Base-by-base conservation (phyloP, 2,797 vertebrate genomes). In the Halcyon smyrnensis region DNA sequence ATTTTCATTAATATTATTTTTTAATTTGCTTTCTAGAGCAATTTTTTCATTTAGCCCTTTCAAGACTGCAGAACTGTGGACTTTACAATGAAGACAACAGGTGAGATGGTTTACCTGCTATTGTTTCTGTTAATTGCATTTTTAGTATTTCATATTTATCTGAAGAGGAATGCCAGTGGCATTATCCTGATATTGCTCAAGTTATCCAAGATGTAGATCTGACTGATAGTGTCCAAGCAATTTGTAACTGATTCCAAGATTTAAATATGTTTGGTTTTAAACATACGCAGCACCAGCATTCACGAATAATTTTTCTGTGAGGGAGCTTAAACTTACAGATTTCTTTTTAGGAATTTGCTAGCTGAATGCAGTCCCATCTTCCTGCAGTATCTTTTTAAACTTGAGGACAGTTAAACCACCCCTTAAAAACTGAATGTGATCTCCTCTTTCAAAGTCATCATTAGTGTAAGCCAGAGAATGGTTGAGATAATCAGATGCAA, bases 11-110 rank as follows among this genome's bases (percentile, higher is more conserved):
- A 86, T 73, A 28, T 46, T 74, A 12, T 39, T 13, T 80, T 88
- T 50, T 4, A 56, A 4, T 96, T 97, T 97, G 16, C 94, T 91
- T 97, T 97, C 86, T 82, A 98, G 98, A 93, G 64, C 92, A 92
- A 6, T 96, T 96, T 95, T 98, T 98, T 95, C 96, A 48, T 80
- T 50, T 95, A 78, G 98, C 97, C 51, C 98, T 98, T 90, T 98
- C 97, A 90, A 98, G 95, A 82, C 84, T 98, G 69, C 93, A 97
- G 82, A 98, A 94, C 54, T 98, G 98, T 95, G 97, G 95, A 57
- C 92, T 98, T 71, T 94, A 88, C 36, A 87, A 73, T 34, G 96
- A 97, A 76, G 95, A 92, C 39, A 95, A 95, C 83, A 96, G 97
- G 98, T 98, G 86, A 98, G 98, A 84, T 90, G 30, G 41, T 94